Evolutionary conservation across 2,797 vertebrate genomes (phyloP), one percentile per base, ranked within the genome.

Genomic region (Coregonus suidteri): DNA sequence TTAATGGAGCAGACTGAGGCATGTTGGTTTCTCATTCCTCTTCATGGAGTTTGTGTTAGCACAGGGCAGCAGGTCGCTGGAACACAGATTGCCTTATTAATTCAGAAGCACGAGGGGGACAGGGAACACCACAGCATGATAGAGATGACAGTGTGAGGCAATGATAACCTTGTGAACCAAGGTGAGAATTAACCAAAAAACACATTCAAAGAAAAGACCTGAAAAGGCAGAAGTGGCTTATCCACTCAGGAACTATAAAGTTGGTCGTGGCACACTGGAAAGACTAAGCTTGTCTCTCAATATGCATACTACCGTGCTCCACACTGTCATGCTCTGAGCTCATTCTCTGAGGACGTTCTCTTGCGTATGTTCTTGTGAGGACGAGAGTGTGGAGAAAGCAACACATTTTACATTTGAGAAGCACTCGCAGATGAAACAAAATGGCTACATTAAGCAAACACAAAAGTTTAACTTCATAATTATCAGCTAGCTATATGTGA

Each of bases 51-150:
- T 4, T 65, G 68, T 25, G 68, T 52, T 68, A 53, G 72, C n/a
- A 31, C 16, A 76, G 75, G 75, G 70, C 62, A 83, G 83, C 68
- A 30, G 83, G 82, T 74, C 80, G 79, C 85, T 77, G 84, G 85
- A 75, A 78, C 87, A 84, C 86, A 84, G 84, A 88, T 87, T 88
- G 77, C 71, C 78, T 89, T 85, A 90, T 91, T 90, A 90, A 87
- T 89, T 90, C 87, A 82, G 84, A 76, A 79, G 82, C 18, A 79
- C 65, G 47, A 75, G 77, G 71, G 78, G 70, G 80, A 77, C 62
- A 83, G 2, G 81, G 81, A 78, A 78, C 83, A 85, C 82, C 80
- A 82, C 82, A 78, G 73, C 62, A 79, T 81, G 88, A 83, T 83
- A 75, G 86, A 87, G 86, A 82, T 74, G 83, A 78, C 62, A 77